phyloP scores from a whole-genome alignment of 2,888 invertebrate genomes.

The Chalcosyrphus nemorum region DNA sequence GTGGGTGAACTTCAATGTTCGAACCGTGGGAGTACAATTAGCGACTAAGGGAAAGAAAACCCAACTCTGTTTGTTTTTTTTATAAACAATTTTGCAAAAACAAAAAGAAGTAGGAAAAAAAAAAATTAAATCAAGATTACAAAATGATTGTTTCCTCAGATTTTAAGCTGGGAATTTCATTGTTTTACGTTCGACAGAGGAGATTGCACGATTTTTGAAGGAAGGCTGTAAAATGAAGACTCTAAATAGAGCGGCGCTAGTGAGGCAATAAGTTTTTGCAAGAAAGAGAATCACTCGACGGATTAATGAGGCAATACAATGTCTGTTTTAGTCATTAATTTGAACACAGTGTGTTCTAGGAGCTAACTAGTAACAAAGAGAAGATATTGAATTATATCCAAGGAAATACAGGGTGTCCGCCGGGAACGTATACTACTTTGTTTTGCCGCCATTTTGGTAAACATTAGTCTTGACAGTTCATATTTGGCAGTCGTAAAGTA shows the following conservation, averaged over 20 bases:
- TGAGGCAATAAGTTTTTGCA: not conserved
- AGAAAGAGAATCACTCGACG: not conserved
- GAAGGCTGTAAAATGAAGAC: not conserved
- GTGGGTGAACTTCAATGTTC: slow-evolving; percentile 32
- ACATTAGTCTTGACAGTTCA: no score
- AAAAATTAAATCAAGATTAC: not conserved
- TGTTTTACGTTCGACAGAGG: not conserved
- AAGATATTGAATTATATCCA: no score
- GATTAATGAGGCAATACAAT: not conserved
- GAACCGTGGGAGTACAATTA: slow-evolving; percentile 45
- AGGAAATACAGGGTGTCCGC: no score
- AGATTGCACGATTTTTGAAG: not conserved
- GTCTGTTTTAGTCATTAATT: no score
- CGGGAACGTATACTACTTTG: no score
- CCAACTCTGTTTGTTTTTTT: not conserved
- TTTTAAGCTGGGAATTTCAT: not conserved
- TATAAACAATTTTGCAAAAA: not conserved
- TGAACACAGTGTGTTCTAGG: no score
- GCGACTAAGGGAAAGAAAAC: not conserved
- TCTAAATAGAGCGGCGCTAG: not conserved
- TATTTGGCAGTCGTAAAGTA: no score
- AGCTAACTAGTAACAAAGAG: no score
- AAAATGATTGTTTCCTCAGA: slow-evolving; percentile 1
- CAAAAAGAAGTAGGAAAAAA: no score
- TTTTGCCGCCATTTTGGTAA: no score